These are phyloP conservation scores for Nautilus pompilius DNA, from an alignment of 1,140 invertebrate species.

Conservation along the genomic window DNA sequence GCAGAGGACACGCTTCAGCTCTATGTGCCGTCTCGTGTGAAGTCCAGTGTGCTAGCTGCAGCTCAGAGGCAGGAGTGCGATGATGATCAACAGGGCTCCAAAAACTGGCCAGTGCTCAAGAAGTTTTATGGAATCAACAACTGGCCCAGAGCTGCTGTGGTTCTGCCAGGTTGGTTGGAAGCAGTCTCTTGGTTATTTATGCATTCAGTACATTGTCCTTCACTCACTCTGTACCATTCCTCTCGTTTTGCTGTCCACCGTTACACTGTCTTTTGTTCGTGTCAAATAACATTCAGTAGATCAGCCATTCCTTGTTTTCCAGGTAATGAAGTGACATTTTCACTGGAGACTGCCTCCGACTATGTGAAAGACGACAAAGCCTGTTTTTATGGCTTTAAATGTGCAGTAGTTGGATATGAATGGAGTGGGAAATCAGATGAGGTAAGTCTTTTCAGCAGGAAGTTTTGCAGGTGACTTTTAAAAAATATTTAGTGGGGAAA, in stretches of 20 bases:
- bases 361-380: slow-evolving; percentile 89
- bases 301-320: slow-evolving; percentile 22
- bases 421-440: slow-evolving; percentile 65
- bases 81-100: slow-evolving; percentile 40
- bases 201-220: no score
- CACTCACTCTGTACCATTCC: no score
- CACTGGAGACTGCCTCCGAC: slow-evolving; percentile 90
- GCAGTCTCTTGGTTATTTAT: no score
- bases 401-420: slow-evolving; percentile 88
- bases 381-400: slow-evolving; percentile 85
- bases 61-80: slow-evolving; percentile 14
- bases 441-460: no score
- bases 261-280: no score
- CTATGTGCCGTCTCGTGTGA: slow-evolving; percentile 64
- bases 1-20: slow-evolving; percentile 88
- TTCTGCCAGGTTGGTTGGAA: slow-evolving; percentile 76
- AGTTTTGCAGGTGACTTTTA: no score
- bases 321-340: slow-evolving; percentile 93
- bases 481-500: no score
- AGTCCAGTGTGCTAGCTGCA: slow-evolving; percentile 8
- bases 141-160: slow-evolving; percentile 82
- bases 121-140: slow-evolving; percentile 70
- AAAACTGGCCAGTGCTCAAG: slow-evolving; percentile 71
- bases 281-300: no score
- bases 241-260: no score